phyloP scores from a whole-genome alignment of 2,888 invertebrate genomes.

The Dichetophora obliterata region DNA sequence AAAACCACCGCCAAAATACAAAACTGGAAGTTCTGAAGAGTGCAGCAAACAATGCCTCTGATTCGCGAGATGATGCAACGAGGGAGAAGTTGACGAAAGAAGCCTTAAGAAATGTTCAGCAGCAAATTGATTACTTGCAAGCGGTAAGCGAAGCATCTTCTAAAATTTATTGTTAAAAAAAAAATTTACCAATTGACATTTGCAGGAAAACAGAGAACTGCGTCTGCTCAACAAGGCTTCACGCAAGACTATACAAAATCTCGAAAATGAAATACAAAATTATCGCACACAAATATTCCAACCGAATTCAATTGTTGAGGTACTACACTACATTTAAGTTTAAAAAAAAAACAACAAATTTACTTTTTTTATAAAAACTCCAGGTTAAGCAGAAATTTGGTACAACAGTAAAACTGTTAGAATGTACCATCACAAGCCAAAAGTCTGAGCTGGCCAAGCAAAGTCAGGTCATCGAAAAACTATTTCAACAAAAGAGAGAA shows the following conservation, averaged over 20 bases:
- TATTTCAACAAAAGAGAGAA: conserved; percentile 53
- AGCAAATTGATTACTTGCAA: conserved; percentile 66
- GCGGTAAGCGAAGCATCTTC: conserved; percentile 54
- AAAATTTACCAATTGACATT: not conserved
- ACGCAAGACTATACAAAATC: conserved; percentile 75
- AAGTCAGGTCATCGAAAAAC: conserved; percentile 50
- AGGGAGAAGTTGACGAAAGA: conserved; percentile 59
- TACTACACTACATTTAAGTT: conserved; percentile 34
- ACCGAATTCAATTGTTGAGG: conserved; percentile 53
- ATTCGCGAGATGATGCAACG: conserved; percentile 51
- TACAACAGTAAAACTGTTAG: conserved; percentile 72
- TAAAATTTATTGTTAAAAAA: not conserved
- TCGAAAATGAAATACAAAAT: conserved; percentile 77
- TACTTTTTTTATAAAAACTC: not conserved
- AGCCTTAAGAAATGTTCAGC: conserved; percentile 64
- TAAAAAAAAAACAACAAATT: not conserved
- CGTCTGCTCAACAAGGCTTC: conserved; percentile 78
- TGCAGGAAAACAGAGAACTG: conserved; percentile 77
- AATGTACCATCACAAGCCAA: conserved; percentile 68
- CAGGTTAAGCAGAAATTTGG: conserved; percentile 71
- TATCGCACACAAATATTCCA: conserved; percentile 65
- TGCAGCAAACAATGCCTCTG: conserved; percentile 40
- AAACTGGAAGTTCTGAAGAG: conserved; percentile 55
- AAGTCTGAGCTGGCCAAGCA: conserved; percentile 54
- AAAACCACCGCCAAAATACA: conserved; percentile 63